Evolutionary conservation across 37 sponge, comb jelly and placozoan genomes (phyloP).

Genomic region (Bolinopsis microptera): DNA sequence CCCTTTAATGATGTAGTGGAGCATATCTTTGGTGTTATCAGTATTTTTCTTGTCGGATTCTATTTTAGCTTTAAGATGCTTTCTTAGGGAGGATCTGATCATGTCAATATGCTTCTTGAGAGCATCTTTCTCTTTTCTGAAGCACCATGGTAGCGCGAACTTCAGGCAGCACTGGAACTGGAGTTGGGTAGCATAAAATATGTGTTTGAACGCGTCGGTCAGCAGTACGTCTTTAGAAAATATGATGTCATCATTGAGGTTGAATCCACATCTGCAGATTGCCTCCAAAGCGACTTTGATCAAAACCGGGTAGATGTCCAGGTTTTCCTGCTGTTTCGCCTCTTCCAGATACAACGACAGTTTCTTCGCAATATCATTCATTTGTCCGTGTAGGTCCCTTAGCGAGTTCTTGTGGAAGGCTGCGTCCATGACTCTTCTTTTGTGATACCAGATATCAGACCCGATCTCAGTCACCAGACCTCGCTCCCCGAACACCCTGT

Average conservation of each 20-base stretch:
- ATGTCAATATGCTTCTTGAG: background rate
- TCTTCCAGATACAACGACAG: background rate
- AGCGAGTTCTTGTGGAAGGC: slow-evolving; percentile 29
- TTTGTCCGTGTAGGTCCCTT: background rate
- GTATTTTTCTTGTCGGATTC: background rate
- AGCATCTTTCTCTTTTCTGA: background rate
- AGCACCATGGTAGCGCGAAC: background rate
- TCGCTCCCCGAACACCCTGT: background rate
- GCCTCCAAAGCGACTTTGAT: background rate
- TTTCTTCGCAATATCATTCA: background rate
- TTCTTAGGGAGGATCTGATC: background rate
- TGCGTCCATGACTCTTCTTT: background rate
- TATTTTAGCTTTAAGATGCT: background rate
- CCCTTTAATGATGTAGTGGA: background rate
- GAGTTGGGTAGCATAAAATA: background rate
- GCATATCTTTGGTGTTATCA: background rate
- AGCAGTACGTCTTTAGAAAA: background rate
- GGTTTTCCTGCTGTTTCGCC: background rate
- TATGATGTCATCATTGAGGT: slow-evolving; percentile 11
- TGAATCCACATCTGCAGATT: background rate
- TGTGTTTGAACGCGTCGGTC: background rate
- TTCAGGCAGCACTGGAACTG: background rate
- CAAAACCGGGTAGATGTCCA: slow-evolving; percentile 2
- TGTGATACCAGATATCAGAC: slow-evolving; percentile 16
- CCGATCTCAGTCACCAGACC: background rate